Evolutionary conservation across 2,888 invertebrate species (phyloP).

Genomic region (Tolmerus cingulatus): DNA sequence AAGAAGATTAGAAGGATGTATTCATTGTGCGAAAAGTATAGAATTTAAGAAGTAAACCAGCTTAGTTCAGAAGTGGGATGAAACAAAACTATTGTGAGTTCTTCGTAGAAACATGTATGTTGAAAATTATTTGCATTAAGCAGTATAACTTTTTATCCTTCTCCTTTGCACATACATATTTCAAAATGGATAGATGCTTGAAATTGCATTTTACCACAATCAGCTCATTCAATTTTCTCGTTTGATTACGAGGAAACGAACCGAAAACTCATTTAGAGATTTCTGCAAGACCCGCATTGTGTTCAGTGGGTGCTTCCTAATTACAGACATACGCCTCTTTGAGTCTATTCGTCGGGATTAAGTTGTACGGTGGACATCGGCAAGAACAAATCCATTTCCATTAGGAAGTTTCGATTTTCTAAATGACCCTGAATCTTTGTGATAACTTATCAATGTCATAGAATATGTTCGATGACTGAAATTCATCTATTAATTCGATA

Average conservation of each 20-base stretch:
- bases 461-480: background rate
- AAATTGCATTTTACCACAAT: background rate
- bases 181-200: background rate
- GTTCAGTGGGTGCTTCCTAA: background rate
- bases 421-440: background rate
- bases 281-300: background rate
- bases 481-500: background rate
- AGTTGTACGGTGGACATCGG: background rate
- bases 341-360: background rate
- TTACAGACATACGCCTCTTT: background rate
- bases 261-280: background rate
- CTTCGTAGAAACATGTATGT: background rate
- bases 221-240: background rate
- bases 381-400: background rate
- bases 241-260: background rate
- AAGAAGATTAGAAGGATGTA: background rate
- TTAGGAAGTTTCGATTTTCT: background rate
- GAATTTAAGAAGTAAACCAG: background rate
- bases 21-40: background rate
- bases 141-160: background rate
- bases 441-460: background rate
- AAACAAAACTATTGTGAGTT: too few species aligned
- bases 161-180: background rate
- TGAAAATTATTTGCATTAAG: background rate
- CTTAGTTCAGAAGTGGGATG: background rate